Evolutionary conservation across 2,888 invertebrate species (phyloP), one percentile per base, ranked within the genome.

Genomic region (Sialis fuliginosa): DNA sequence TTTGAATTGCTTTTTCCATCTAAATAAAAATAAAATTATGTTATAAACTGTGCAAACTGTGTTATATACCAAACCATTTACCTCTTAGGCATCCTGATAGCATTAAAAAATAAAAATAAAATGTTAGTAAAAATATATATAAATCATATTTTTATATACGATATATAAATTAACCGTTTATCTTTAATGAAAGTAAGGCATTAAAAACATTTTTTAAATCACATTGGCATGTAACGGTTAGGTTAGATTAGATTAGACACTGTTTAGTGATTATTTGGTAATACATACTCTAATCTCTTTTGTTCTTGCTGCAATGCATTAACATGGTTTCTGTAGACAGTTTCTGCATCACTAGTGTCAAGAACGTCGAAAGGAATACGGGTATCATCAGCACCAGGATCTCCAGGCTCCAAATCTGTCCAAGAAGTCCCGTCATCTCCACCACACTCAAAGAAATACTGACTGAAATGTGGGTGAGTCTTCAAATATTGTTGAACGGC

Each of bases 1-100:
- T 64, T 90, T 90, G 68, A 96, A 96, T 62, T 93, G 90, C 60
- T 88, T 85, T 63, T 90, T 88, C 82, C 89, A 86, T 66, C 92
- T 92, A 62, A 49, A 55, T 52, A 50, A 40, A 47, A 33, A 9
- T 9, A 45, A 39, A 46, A 37, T 35, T 35, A 35, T 9, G n/a
- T 35, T 35, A 35, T n/a, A 35, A 9, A 35, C 8, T 12, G 10
- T 9, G 22, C 40, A 40, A 30, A 8, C 6, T 35, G 10, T 30
- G 42, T 35, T 32, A 44, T 39, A 34, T 33, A 42, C 37, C 8
- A 42, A 40, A 39, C 10, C 34, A 40, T 39, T 48, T 53, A 57
- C 56, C 56, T 55, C 49, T 57, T 57, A 45, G 57, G 55, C 55
- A 57, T 57, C 53, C 56, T 56, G 52, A 48, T 47, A 44, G 44